phyloP scores from a whole-genome alignment of 2,797 vertebrate genomes.

The Schizopygopsis malacanthus region DNA sequence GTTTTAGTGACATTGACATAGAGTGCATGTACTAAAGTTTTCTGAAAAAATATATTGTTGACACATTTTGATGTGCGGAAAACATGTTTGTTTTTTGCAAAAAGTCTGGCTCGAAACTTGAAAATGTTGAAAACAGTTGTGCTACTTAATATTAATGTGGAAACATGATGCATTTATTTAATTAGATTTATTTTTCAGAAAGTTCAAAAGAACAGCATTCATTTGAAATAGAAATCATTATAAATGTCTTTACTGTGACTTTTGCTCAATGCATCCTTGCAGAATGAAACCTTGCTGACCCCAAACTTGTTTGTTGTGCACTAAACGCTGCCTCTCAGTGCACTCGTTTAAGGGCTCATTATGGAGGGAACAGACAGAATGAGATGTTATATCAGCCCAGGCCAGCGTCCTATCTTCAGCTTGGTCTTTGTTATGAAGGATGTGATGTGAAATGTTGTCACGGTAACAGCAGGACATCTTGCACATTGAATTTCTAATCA shows the following conservation, averaged over 20 bases:
- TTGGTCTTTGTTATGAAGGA: background rate
- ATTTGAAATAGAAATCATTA: background rate
- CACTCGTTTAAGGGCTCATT: background rate
- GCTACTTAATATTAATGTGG: no score
- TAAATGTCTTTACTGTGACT: background rate
- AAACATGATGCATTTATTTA: no score
- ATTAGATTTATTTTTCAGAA: background rate
- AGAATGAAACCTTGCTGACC: background rate
- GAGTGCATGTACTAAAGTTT: no score
- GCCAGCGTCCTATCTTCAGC: background rate
- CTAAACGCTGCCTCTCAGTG: background rate
- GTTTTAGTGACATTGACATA: no score
- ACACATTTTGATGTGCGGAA: no score
- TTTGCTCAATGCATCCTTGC: background rate
- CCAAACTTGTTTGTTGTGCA: background rate
- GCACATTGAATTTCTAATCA: slow-evolving; percentile 22
- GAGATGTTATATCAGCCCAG: background rate
- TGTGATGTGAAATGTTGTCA: slow-evolving; percentile 45
- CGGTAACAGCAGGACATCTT: slow-evolving; percentile 29
- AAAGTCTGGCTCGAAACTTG: no score
- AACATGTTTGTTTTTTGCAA: no score
- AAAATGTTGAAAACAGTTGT: no score
- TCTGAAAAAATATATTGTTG: no score
- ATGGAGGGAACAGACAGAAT: background rate
- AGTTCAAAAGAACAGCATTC: background rate